Percentiles rank a stretch among this genome's conserved stretches.
Evolutionary conservation across 2,797 vertebrate genomes (phyloP).

Genomic region (Argyrosomus regius): DNA sequence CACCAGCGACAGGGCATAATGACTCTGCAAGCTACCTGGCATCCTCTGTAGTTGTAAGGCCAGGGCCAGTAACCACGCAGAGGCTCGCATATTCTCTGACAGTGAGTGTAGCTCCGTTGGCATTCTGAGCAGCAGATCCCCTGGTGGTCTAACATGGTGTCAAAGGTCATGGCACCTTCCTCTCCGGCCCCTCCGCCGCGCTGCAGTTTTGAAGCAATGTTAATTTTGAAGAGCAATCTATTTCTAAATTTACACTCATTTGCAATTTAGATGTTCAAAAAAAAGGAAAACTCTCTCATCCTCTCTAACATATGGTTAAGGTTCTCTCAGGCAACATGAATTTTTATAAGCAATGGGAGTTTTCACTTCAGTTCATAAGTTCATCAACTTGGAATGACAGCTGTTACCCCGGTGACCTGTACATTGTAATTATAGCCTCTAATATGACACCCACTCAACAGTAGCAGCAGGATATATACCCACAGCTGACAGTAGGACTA

Average conservation of each 20-base stretch:
- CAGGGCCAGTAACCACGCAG: constrained; percentile 90
- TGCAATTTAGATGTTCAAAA: constrained; percentile 67
- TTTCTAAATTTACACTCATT: constrained; percentile 51
- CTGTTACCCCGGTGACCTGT: constrained; percentile 63
- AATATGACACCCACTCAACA: constrained; percentile 53
- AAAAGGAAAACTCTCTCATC: constrained; percentile 28
- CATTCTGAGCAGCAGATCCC: constrained; percentile 96
- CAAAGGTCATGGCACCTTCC: constrained; percentile 90
- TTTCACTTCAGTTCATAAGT: constrained; percentile 62
- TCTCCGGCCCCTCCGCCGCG: constrained; percentile 85
- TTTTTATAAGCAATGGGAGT: constrained; percentile 71
- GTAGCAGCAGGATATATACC: constrained; percentile 14
- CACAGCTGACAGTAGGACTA: constrained; percentile 35
- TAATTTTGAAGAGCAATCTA: constrained; percentile 53
- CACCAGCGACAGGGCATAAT: constrained; percentile 98
- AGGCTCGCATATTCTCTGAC: constrained; percentile 93
- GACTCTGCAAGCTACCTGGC: constrained; percentile 90
- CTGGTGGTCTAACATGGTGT: constrained; percentile 94
- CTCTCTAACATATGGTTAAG: constrained; percentile 43
- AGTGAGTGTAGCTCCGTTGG: constrained; percentile 92
- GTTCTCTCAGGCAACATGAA: constrained; percentile 61
- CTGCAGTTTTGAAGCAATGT: constrained; percentile 75
- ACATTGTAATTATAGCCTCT: constrained; percentile 52
- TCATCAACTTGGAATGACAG: constrained; percentile 63
- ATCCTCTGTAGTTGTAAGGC: constrained; percentile 94